Evolutionary conservation across 2,888 invertebrate species (phyloP).

Genomic region (Volucella zonaria): DNA sequence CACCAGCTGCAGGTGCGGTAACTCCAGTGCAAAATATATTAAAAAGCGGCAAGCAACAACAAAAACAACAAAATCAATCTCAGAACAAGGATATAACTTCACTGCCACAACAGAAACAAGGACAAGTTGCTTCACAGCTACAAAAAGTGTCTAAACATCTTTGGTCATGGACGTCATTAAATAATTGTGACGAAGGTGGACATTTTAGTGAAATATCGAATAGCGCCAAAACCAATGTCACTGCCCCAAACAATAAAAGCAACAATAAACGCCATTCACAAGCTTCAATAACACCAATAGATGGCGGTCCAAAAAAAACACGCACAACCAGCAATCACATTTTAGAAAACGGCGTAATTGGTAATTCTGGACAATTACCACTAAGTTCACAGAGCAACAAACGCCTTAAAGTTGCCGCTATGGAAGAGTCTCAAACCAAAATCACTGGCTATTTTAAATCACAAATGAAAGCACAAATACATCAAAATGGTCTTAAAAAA

Average conservation of each 20-base stretch:
- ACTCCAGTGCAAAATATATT: slow-evolving; percentile 59
- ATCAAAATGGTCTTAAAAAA: slow-evolving; percentile 82
- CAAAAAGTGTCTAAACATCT: slow-evolving; percentile 54
- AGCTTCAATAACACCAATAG: slow-evolving; percentile 72
- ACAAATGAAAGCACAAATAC: slow-evolving; percentile 88
- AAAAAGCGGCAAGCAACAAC: slow-evolving; percentile 65
- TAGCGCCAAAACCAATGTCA: slow-evolving; percentile 59
- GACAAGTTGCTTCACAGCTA: slow-evolving; percentile 40
- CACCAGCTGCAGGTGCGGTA: slow-evolving; percentile 73
- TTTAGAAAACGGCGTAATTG: slow-evolving; percentile 27
- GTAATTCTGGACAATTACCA: slow-evolving; percentile 49
- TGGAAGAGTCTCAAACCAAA: slow-evolving; percentile 87
- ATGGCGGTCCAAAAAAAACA: slow-evolving; percentile 78
- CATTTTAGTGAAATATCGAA: slow-evolving; percentile 59
- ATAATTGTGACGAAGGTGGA: slow-evolving; percentile 38
- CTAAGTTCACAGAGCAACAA: slow-evolving; percentile 74
- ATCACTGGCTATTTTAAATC: slow-evolving; percentile 93
- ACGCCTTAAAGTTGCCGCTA: slow-evolving; percentile 81
- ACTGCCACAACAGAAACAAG: slow-evolving; percentile 68
- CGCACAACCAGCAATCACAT: slow-evolving; percentile 73
- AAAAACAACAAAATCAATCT: slow-evolving; percentile 78
- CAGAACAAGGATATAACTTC: slow-evolving; percentile 74
- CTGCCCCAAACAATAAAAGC: slow-evolving; percentile 56
- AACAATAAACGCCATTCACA: slow-evolving; percentile 74
- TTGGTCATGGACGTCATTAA: slow-evolving; percentile 68